These are phyloP conservation scores for Psylliodes chrysocephalus DNA, from an alignment of 2,888 invertebrate genomes.

Conservation along the genomic window DNA sequence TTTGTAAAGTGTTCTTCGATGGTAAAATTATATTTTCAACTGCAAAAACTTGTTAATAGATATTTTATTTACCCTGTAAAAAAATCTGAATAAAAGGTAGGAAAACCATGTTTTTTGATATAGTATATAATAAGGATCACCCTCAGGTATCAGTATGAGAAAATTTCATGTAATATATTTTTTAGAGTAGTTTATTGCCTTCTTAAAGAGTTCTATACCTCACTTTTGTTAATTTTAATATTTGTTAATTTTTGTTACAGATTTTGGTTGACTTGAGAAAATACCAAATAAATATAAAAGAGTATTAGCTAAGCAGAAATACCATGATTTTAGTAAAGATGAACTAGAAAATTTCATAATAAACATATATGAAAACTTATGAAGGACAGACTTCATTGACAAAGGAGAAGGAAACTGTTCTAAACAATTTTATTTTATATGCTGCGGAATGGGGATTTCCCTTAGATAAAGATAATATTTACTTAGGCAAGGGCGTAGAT, in stretches of 20 bases:
- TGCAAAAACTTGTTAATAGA: too few species aligned
- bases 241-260: not conserved
- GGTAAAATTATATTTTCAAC: too few species aligned
- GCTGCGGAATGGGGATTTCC: too few species aligned
- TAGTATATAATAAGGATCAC: conserved; percentile 7
- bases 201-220: conserved; percentile 9
- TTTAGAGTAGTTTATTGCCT: conserved; percentile 5
- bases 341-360: conserved; percentile 12
- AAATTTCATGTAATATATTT: conserved; percentile 9
- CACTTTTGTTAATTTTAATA: conserved; percentile 8
- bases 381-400: too few species aligned
- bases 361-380: conserved; percentile 1
- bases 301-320: not conserved
- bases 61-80: conserved; percentile 9
- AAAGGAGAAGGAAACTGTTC: too few species aligned
- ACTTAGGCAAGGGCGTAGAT: too few species aligned
- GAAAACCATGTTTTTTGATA: conserved; percentile 12
- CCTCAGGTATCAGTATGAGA: conserved; percentile 10
- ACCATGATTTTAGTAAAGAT: conserved; percentile 6
- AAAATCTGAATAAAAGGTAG: conserved; percentile 12
- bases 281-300: too few species aligned
- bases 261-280: too few species aligned
- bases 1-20: too few species aligned
- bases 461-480: too few species aligned
- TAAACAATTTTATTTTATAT: too few species aligned